Conservation (phyloP, 2,888 invertebrate genomes). For the Cloeon dipterum region DNA sequence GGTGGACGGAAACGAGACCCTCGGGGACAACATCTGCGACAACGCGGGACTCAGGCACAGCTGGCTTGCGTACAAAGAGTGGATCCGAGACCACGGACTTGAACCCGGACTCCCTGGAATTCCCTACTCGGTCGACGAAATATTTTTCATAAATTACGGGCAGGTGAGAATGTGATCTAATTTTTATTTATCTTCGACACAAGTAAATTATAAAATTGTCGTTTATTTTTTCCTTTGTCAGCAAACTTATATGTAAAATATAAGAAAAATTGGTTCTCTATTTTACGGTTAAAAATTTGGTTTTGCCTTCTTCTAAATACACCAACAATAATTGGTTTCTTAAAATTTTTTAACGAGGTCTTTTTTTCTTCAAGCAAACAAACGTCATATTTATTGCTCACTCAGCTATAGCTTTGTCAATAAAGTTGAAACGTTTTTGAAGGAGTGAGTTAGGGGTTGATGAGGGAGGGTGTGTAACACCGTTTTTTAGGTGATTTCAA, state of each 20-base stretch:
- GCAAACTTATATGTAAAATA: background rate
- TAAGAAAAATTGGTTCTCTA: background rate
- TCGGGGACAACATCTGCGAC: constrained; percentile 19
- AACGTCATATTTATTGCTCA: too few species aligned
- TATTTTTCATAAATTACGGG: constrained; percentile 18
- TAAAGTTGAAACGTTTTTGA: too few species aligned
- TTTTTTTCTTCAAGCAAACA: too few species aligned
- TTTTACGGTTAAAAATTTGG: background rate
- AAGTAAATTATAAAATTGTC: background rate
- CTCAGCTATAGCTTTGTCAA: too few species aligned
- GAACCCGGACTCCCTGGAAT: constrained; percentile 16
- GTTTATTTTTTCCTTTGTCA: background rate
- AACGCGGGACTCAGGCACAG: constrained; percentile 17
- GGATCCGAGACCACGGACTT: constrained; percentile 11
- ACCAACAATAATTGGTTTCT: too few species aligned
- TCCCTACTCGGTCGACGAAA: constrained; percentile 14
- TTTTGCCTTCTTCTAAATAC: background rate
- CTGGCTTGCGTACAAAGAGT: constrained; percentile 15
- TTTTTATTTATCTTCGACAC: too few species aligned
- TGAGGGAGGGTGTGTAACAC: too few species aligned
- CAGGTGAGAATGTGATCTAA: too few species aligned
- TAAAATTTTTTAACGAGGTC: too few species aligned
- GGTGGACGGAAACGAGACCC: constrained; percentile 18
- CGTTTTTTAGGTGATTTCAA: too few species aligned
- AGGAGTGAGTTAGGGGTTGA: too few species aligned